Conservation (phyloP, 2,888 invertebrate genomes). For the Polyploca ridens region DNA sequence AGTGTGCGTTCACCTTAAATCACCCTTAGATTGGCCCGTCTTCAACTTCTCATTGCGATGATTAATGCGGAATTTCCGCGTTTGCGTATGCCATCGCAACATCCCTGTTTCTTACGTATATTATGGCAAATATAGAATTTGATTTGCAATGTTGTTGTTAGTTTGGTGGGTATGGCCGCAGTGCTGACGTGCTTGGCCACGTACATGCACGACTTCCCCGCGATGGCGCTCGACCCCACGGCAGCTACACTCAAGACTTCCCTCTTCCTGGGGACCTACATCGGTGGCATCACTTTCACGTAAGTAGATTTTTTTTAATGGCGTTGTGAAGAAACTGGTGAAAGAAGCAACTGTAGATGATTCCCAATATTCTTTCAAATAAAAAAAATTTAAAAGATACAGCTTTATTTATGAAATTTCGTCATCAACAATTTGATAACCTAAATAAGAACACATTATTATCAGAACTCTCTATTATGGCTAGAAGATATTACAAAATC, state of each 20-base stretch:
- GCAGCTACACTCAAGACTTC: constrained; percentile 93
- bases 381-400: too few relatives aligned
- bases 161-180: constrained; percentile 94
- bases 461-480: too few relatives aligned
- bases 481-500: too few relatives aligned
- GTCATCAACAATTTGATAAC: not conserved
- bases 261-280: constrained; percentile 94
- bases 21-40: not conserved
- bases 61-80: too few relatives aligned
- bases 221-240: constrained; percentile 92
- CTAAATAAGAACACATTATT: too few relatives aligned
- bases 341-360: too few relatives aligned
- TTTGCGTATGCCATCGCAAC: too few relatives aligned
- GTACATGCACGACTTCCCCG: constrained; percentile 92
- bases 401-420: not conserved
- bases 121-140: too few relatives aligned
- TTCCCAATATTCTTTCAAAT: too few relatives aligned
- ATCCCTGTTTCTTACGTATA: too few relatives aligned
- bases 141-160: constrained; percentile 51
- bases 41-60: too few relatives aligned
- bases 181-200: constrained; percentile 94
- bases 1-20: too few relatives aligned
- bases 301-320: constrained; percentile 49
- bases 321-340: not conserved
- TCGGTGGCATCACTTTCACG: constrained; percentile 96